phyloP scores from a whole-genome alignment of 92 coral and sea anemone species.

The Porites rus region DNA sequence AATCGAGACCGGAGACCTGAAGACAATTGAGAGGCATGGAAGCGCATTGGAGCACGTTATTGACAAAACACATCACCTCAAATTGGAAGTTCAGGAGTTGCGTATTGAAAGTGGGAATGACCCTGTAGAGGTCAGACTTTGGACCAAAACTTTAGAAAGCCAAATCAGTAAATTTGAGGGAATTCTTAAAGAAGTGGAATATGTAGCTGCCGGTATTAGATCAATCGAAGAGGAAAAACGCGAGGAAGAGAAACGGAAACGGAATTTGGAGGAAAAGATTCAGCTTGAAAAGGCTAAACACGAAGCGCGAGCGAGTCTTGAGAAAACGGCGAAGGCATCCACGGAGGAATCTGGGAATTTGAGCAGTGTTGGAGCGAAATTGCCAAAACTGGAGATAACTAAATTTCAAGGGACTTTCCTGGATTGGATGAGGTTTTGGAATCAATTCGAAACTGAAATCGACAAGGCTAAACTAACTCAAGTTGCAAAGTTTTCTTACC shows the following conservation, averaged over 20 bases:
- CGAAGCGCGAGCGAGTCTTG: too few relatives aligned
- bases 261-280: slow-evolving; percentile 2
- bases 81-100: slow-evolving; percentile 53
- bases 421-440: slow-evolving; percentile 66
- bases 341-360: slow-evolving; percentile 3
- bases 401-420: slow-evolving; percentile 69
- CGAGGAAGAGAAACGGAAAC: too few relatives aligned
- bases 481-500: slow-evolving; percentile 67
- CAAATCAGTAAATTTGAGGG: too few relatives aligned
- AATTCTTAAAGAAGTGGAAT: too few relatives aligned
- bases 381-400: slow-evolving; percentile 60
- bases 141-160: too few relatives aligned
- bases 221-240: too few relatives aligned
- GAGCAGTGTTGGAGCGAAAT: slow-evolving; percentile 39
- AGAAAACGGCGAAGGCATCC: slow-evolving; percentile 1
- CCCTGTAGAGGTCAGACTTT: too few relatives aligned
- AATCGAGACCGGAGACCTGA: slow-evolving; percentile 26
- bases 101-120: too few relatives aligned
- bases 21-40: slow-evolving; percentile 53
- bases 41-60: slow-evolving; percentile 36
- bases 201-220: too few relatives aligned
- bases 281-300: slow-evolving; percentile 2
- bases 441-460: slow-evolving; percentile 63
- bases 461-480: slow-evolving; percentile 57
- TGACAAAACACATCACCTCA: slow-evolving; percentile 50